Evolutionary conservation across 2,888 invertebrate genomes (phyloP).

Genomic region (Acanthopleura granulata): DNA sequence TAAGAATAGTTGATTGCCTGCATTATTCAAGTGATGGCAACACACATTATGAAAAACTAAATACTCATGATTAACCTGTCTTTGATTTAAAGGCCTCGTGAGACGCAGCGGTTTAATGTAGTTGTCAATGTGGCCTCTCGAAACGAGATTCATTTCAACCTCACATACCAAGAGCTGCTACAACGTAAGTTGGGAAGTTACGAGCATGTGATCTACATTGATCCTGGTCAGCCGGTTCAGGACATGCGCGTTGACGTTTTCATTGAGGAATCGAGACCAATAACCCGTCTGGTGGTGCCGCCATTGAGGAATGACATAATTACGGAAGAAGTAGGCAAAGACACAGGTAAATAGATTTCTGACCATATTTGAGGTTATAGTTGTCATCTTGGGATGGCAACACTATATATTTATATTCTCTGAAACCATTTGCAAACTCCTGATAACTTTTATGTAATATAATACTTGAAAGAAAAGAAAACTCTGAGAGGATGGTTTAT

Average conservation of each 20-base stretch:
- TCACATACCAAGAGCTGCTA: slow-evolving; percentile 82
- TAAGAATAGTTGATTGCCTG: no score
- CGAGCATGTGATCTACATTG: slow-evolving; percentile 79
- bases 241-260: slow-evolving; percentile 77
- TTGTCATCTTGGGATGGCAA: no score
- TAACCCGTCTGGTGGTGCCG: slow-evolving; percentile 48
- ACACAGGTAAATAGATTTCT: no score
- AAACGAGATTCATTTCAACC: slow-evolving; percentile 77
- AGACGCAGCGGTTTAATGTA: slow-evolving; percentile 58
- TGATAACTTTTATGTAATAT: no score
- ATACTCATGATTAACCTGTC: no score
- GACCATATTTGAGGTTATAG: no score
- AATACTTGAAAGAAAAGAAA: no score
- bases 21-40: no score
- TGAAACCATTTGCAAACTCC: no score
- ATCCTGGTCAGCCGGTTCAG: slow-evolving; percentile 78
- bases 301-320: slow-evolving; percentile 42
- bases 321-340: slow-evolving; percentile 28
- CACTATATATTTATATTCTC: no score
- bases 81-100: slow-evolving; percentile 1
- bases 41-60: no score
- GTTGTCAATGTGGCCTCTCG: slow-evolving; percentile 78
- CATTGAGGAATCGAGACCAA: slow-evolving; percentile 76
- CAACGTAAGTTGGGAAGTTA: slow-evolving; percentile 77
- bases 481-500: no score